Conservation (phyloP, 2,797 vertebrate genomes). For the Sebastes baramenuke region DNA sequence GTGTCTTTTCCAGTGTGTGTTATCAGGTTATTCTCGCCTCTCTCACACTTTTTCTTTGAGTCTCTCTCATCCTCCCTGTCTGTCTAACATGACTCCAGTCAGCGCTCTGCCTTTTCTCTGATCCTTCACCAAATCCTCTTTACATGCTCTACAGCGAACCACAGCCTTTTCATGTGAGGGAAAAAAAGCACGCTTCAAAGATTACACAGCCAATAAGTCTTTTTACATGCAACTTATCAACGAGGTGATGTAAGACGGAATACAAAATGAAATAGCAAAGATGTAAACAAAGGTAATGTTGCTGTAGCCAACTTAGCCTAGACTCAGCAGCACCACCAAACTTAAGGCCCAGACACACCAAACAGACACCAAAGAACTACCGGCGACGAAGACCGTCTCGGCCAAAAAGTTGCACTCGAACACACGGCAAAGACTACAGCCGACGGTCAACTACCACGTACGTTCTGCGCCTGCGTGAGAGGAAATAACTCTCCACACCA, state of each 20-base stretch:
- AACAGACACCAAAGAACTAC: too few relatives aligned
- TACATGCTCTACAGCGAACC: background rate
- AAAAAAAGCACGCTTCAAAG: background rate
- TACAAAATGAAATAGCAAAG: background rate
- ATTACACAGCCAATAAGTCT: background rate
- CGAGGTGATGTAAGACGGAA: background rate
- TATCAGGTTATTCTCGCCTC: background rate
- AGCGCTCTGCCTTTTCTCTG: background rate
- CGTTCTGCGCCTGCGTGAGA: too few relatives aligned
- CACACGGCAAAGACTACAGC: too few relatives aligned
- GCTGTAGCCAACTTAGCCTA: background rate
- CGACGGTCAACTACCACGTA: too few relatives aligned
- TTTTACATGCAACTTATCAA: background rate
- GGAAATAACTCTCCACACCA: too few relatives aligned
- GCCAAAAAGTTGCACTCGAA: too few relatives aligned
- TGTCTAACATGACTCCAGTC: background rate
- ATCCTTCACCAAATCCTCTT: constrained; percentile 22
- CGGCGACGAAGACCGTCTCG: too few relatives aligned
- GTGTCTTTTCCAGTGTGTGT: background rate
- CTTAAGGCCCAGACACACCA: too few relatives aligned
- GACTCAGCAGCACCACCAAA: background rate
- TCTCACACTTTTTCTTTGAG: background rate
- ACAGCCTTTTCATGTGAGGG: background rate
- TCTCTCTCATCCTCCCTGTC: background rate
- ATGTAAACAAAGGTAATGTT: background rate